Evolutionary conservation across 2,888 invertebrate genomes (phyloP).

Genomic region (Choreutis nemorana): DNA sequence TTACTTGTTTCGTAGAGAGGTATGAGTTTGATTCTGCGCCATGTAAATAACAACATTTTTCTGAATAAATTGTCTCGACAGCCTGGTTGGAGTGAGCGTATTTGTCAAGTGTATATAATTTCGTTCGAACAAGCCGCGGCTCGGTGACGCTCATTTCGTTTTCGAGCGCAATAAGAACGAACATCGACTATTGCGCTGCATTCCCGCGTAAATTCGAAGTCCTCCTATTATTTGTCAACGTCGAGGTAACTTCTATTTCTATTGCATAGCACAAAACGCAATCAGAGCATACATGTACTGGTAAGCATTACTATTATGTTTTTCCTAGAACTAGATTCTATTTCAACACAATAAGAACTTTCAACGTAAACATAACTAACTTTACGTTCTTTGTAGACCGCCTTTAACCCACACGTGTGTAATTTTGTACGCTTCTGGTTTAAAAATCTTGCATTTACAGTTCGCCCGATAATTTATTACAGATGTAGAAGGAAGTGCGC

Average conservation of each 20-base stretch:
- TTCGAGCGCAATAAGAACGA: conserved; percentile 14
- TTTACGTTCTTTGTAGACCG: too few relatives aligned
- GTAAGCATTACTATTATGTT: too few relatives aligned
- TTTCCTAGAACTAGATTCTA: too few relatives aligned
- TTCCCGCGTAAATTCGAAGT: conserved; percentile 20
- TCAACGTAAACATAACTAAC: too few relatives aligned
- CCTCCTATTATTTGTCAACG: conserved; percentile 24
- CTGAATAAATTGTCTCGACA: conserved; percentile 31
- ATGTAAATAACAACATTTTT: conserved; percentile 33
- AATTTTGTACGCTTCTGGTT: too few relatives aligned
- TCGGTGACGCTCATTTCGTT: conserved; percentile 17
- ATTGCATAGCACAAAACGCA: conserved; percentile 18
- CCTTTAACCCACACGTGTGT: too few relatives aligned
- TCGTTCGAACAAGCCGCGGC: conserved; percentile 23
- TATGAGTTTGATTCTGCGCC: too few relatives aligned
- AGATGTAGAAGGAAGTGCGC: too few relatives aligned
- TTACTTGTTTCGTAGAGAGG: too few relatives aligned
- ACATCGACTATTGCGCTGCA: conserved; percentile 17
- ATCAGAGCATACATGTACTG: conserved; percentile 24
- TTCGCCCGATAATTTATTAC: too few relatives aligned
- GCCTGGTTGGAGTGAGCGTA: conserved; percentile 21
- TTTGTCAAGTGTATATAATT: conserved; percentile 43
- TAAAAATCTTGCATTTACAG: too few relatives aligned
- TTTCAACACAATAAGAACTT: too few relatives aligned
- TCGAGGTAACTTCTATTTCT: conserved; percentile 28